Evolutionary conservation across 1,140 invertebrate genomes (phyloP).

Genomic region (Aphidius ervi): DNA sequence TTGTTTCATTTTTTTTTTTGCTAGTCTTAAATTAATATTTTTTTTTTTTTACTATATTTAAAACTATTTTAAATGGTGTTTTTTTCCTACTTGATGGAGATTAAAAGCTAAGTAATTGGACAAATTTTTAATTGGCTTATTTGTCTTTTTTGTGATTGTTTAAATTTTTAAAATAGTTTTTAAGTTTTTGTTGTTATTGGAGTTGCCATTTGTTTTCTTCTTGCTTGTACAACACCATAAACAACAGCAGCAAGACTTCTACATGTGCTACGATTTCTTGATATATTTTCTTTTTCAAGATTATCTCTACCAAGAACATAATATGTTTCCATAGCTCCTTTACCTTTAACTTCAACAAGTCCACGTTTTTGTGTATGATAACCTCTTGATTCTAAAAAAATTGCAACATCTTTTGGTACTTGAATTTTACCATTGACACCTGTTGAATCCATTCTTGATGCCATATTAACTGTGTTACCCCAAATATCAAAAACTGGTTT

Average conservation of each 20-base stretch:
- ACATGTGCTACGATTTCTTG: constrained; percentile 66
- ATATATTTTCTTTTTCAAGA: constrained; percentile 47
- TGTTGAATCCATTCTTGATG: constrained; percentile 89
- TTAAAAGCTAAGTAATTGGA: too few species aligned
- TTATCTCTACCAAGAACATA: constrained; percentile 70
- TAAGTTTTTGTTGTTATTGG: constrained; percentile 34
- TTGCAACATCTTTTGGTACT: constrained; percentile 79
- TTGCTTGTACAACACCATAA: constrained; percentile 76
- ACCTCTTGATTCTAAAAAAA: constrained; percentile 66
- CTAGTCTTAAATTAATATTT: constrained; percentile 20
- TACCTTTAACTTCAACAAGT: constrained; percentile 85
- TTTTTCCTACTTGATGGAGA: too few species aligned
- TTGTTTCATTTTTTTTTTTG: neutral
- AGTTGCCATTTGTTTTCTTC: constrained; percentile 55
- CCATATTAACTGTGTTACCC: constrained; percentile 95
- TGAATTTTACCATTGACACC: constrained; percentile 83
- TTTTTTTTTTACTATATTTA: constrained; percentile 27
- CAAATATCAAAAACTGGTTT: constrained; percentile 99
- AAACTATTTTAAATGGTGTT: neutral
- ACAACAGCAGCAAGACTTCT: constrained; percentile 81
- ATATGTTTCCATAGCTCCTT: constrained; percentile 92
- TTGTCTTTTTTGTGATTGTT: too few species aligned
- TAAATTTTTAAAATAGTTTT: constrained; percentile 1
- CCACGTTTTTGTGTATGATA: constrained; percentile 76
- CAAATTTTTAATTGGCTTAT: too few species aligned